Percentiles rank a stretch among this genome's conserved stretches.
Conservation (phyloP, 2,888 invertebrate species). For the Eristalis pertinax region DNA sequence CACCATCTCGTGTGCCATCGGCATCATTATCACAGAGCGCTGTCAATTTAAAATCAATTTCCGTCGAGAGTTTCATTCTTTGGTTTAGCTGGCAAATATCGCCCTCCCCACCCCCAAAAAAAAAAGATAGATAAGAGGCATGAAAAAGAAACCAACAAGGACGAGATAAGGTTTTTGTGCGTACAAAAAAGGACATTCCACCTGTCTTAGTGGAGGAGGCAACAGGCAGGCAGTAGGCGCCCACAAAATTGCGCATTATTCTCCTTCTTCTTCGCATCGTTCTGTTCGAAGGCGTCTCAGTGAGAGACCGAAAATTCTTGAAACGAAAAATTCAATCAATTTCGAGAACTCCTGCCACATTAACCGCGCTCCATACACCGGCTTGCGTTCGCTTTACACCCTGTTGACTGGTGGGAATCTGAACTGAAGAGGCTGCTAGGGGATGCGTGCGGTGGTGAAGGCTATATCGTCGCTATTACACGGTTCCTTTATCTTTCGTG, state of each 20-base stretch:
- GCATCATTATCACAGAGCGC: conserved; percentile 45
- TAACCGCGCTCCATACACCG: conserved; percentile 9
- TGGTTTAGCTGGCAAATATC: conserved; percentile 20
- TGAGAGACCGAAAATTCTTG: conserved; percentile 13
- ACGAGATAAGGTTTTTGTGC: background rate
- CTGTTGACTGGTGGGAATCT: conserved; percentile 2
- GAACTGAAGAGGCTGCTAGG: background rate
- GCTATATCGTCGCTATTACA: conserved; percentile 5
- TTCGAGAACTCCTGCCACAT: conserved; percentile 26
- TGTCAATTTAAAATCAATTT: conserved; percentile 65
- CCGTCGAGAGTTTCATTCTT: conserved; percentile 26
- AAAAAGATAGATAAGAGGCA: background rate
- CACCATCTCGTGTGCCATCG: conserved; percentile 4
- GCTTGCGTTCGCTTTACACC: background rate
- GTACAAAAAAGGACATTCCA: background rate
- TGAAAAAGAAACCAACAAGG: background rate
- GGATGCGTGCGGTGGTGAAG: background rate
- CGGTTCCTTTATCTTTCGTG: conserved; percentile 8
- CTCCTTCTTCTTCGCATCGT: background rate
- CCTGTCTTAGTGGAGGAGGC: background rate
- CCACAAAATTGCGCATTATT: conserved; percentile 10
- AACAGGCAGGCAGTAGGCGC: background rate
- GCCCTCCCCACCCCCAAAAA: background rate
- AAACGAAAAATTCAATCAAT: conserved; percentile 56
- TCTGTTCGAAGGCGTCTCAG: background rate